Percentiles rank a stretch among this genome's conserved stretches.
Evolutionary conservation across 1,140 invertebrate genomes (phyloP).

Genomic region (Eupristina koningsbergeri): DNA sequence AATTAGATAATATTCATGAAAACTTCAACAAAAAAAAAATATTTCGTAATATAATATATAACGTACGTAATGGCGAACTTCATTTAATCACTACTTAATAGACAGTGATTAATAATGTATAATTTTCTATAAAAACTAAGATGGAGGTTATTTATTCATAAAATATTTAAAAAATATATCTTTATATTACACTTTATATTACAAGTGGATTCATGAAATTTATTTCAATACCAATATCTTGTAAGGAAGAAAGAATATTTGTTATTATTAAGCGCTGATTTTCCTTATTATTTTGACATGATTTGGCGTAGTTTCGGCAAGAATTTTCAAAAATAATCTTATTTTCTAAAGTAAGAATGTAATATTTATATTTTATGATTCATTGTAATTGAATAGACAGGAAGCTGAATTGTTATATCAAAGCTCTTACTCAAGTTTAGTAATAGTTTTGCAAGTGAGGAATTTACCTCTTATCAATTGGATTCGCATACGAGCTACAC

Average conservation of each 20-base stretch:
- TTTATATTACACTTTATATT: no score
- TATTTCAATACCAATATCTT: neutral
- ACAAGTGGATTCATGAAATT: no score
- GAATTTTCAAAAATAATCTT: slow-evolving; percentile 67
- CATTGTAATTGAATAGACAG: slow-evolving; percentile 68
- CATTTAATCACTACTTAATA: no score
- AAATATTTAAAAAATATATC: neutral
- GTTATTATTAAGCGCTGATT: neutral
- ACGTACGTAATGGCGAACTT: no score
- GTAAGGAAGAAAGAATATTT: neutral
- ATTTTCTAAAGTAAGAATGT: slow-evolving; percentile 66
- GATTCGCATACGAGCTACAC: slow-evolving; percentile 61
- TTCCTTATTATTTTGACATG: neutral
- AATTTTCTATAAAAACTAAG: no score
- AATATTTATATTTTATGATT: slow-evolving; percentile 59
- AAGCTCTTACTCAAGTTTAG: slow-evolving; percentile 51
- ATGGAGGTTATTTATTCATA: no score
- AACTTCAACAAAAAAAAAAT: no score
- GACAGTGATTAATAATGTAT: no score
- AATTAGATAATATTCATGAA: no score
- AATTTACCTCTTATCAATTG: slow-evolving; percentile 69
- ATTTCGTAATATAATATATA: no score
- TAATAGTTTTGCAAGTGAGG: slow-evolving; percentile 41
- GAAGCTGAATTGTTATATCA: slow-evolving; percentile 69
- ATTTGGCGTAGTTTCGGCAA: neutral